Evolutionary conservation across 2,888 invertebrate species (phyloP), one percentile per base, ranked within the genome.

Genomic region (Andrena flavipes): DNA sequence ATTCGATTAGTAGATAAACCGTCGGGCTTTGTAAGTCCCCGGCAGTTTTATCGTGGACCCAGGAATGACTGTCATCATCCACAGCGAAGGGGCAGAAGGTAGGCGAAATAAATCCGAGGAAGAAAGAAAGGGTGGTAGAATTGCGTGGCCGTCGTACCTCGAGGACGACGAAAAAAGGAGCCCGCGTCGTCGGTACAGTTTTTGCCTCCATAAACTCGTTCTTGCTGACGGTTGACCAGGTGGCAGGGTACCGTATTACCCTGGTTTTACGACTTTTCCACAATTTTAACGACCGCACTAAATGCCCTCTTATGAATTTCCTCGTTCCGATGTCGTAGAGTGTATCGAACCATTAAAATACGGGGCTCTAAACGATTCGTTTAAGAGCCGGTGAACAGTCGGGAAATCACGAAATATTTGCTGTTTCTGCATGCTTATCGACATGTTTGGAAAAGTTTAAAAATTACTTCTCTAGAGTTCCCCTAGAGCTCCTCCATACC

Each of bases 281-380:
- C 91, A 93, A 93, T 92, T 93, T 93, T 93, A 92, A 93, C 91
- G 91, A 90, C 91, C 80, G 85, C 88, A 90, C 90, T 91, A 92
- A 93, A 93, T 85, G 89, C 87, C 85, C 76, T 54, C 80, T 80
- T 80, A 80, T 80, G 81, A 80, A 82, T 82, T 82, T 82, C 54
- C 82, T 72, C 60, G n/a, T 68, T 23, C 56, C 67, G 62, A 62
- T 80, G 80, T 80, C 80, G 80, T 67, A 54, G 54, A n/a, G 72
- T 54, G 67, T 80, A 56, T 80, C 80, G 80, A 67, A 49, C 59
- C 80, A 67, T 80, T 80, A 80, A 80, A 80, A 48, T 56, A 60
- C 56, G 42, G 16, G 1, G n/a, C 54, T 62, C 48, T 49, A 72
- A 80, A 72, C 72, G 72, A 80, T 80, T 33, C 71, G 80, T 68